A percentile compares a stretch with the other conserved stretches of the same genome.
phyloP scores from a whole-genome alignment of 2,888 invertebrate genomes.

The Andrena bicolor region DNA sequence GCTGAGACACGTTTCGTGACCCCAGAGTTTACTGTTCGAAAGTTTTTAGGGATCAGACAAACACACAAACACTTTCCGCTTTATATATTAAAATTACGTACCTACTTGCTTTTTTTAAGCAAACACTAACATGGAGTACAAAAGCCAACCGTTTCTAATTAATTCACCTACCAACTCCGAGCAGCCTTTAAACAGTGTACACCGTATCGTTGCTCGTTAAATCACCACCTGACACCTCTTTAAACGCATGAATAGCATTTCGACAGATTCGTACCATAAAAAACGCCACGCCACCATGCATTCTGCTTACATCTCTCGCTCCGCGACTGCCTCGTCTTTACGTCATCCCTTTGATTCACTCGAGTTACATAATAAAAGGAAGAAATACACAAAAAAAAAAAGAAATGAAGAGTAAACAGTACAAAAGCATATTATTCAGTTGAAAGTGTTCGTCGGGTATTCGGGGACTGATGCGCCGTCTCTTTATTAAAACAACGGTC shows the following conservation, averaged over 20 bases:
- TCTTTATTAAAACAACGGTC: conserved; percentile 2
- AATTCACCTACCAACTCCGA: neutral
- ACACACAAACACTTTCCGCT: too few relatives aligned
- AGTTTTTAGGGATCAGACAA: too few relatives aligned
- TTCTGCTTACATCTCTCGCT: neutral
- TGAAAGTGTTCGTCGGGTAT: neutral
- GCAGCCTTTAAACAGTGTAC: neutral
- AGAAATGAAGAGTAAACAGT: neutral
- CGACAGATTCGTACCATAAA: neutral
- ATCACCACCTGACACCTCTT: neutral
- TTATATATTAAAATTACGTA: too few relatives aligned
- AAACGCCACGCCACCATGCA: neutral
- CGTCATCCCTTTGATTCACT: conserved; percentile 14
- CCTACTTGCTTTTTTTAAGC: neutral
- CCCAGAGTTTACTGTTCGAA: too few relatives aligned
- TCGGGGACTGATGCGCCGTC: neutral
- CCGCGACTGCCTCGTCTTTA: neutral
- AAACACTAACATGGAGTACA: neutral
- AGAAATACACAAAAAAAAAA: neutral
- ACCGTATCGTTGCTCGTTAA: neutral
- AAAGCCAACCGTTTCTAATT: neutral
- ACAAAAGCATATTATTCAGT: neutral
- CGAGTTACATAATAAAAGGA: conserved; percentile 21
- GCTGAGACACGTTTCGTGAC: too few relatives aligned
- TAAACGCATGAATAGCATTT: neutral